Conservation (phyloP, 1,140 invertebrate species). For the Aphelenchoides besseyi region DNA sequence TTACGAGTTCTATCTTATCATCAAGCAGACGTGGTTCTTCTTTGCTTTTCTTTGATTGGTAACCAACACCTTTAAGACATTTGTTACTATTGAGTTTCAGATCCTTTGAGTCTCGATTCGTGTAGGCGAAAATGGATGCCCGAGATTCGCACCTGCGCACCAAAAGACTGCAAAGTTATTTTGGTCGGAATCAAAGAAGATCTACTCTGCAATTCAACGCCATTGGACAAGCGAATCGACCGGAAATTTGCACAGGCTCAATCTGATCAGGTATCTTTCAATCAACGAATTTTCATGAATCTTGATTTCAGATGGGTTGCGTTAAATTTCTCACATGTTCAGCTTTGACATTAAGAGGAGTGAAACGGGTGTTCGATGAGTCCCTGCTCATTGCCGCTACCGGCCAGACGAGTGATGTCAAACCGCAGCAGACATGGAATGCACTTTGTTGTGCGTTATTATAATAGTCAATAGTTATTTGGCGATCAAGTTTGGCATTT, state of each 20-base stretch:
- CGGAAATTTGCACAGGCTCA: slow-evolving; percentile 11
- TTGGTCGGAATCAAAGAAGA: slow-evolving; percentile 25
- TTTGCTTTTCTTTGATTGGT: slow-evolving; percentile 29
- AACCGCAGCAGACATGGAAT: slow-evolving; percentile 16
- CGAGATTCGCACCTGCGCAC: slow-evolving; percentile 16
- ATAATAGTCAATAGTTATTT: not conserved
- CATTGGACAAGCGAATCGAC: slow-evolving; percentile 5
- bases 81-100: not conserved
- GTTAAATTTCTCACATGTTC: slow-evolving; percentile 26
- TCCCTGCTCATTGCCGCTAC: slow-evolving; percentile 17
- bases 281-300: not conserved
- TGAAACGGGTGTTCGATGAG: slow-evolving; percentile 30
- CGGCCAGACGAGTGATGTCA: not conserved
- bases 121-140: slow-evolving; percentile 24
- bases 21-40: slow-evolving; percentile 22
- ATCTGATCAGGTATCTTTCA: slow-evolving; percentile 17
- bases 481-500: not conserved
- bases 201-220: not conserved
- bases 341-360: slow-evolving; percentile 18
- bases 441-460: slow-evolving; percentile 25
- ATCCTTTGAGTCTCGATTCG: not conserved
- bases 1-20: slow-evolving; percentile 16
- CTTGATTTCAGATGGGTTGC: slow-evolving; percentile 25
- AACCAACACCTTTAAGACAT: not conserved
- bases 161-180: slow-evolving; percentile 9